Conservation (phyloP, 2,888 invertebrate species). For the Teleogryllus oceanicus region DNA sequence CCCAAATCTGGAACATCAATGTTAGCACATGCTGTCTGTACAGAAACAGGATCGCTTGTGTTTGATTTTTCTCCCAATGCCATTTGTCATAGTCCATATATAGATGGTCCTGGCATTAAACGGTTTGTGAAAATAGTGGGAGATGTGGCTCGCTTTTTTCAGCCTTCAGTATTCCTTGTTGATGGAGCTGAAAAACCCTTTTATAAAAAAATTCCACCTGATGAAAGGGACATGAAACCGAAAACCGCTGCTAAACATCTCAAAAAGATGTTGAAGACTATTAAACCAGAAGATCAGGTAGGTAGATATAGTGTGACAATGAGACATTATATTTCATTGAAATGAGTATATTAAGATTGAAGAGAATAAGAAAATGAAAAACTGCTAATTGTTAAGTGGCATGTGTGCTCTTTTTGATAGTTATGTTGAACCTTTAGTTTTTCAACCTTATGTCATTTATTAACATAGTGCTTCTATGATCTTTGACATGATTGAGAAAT, state of each 20-base stretch:
- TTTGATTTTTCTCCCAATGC: slow-evolving; percentile 71
- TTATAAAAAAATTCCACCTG: slow-evolving; percentile 62
- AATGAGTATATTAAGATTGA: too few species aligned
- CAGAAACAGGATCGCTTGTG: slow-evolving; percentile 68
- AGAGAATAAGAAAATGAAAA: too few species aligned
- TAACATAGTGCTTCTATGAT: too few species aligned
- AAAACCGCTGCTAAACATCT: slow-evolving; percentile 66
- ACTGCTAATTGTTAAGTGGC: too few species aligned
- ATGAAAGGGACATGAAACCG: slow-evolving; percentile 61
- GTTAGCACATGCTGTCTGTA: slow-evolving; percentile 68
- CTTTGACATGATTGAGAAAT: too few species aligned
- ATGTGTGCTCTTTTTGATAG: too few species aligned
- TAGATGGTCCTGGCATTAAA: background rate
- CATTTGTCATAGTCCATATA: slow-evolving; percentile 53
- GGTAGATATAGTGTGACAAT: background rate
- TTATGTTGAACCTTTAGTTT: too few species aligned
- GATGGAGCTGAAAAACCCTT: slow-evolving; percentile 66
- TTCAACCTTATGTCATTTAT: too few species aligned
- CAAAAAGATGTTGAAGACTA: slow-evolving; percentile 66
- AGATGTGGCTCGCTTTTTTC: background rate
- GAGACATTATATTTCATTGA: too few species aligned
- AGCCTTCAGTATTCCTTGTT: slow-evolving; percentile 68
- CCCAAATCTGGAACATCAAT: slow-evolving; percentile 66
- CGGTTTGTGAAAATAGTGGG: background rate
- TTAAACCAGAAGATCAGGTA: slow-evolving; percentile 63